These are phyloP conservation scores for Rhinopomastus cyanomelas DNA, from an alignment of 2,113 vertebrate genomes.

Conservation along the genomic window DNA sequence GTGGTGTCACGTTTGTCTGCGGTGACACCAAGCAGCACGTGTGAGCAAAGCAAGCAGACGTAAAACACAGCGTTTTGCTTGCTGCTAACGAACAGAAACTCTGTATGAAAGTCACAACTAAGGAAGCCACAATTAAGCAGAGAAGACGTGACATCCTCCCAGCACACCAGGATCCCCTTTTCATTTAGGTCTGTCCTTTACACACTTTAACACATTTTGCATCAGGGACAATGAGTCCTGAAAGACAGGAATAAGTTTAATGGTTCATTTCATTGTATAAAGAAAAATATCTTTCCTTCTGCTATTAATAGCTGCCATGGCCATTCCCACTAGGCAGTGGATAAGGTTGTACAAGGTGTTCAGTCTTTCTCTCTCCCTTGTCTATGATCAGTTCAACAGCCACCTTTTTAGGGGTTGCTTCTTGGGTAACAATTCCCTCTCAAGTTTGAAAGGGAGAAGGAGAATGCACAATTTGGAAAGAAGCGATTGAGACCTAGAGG, in stretches of 20 bases:
- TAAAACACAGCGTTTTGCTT: neutral
- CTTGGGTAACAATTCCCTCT: neutral
- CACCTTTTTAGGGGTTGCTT: neutral
- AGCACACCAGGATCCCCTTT: neutral
- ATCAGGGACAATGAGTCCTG: neutral
- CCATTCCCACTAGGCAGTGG: neutral
- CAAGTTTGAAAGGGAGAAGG: neutral
- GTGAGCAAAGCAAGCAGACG: neutral
- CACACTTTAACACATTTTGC: neutral
- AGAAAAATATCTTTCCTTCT: neutral
- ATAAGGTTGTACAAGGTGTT: neutral
- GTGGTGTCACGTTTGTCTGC: neutral
- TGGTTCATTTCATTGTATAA: neutral
- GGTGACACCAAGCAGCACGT: neutral
- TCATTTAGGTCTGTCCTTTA: neutral
- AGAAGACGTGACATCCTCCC: neutral
- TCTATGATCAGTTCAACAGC: neutral
- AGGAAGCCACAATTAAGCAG: neutral
- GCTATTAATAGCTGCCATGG: neutral
- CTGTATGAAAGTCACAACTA: neutral
- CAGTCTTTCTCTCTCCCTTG: neutral
- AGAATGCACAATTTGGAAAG: neutral
- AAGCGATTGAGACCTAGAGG: neutral
- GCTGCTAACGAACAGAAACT: neutral
- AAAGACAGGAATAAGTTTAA: neutral